A percentile compares a stretch with the other conserved stretches of the same genome.
These are phyloP conservation scores for Hydractinia echinata DNA, from an alignment of 30 jellyfish, hydroid and myxozoan species.

Conservation along the genomic window DNA sequence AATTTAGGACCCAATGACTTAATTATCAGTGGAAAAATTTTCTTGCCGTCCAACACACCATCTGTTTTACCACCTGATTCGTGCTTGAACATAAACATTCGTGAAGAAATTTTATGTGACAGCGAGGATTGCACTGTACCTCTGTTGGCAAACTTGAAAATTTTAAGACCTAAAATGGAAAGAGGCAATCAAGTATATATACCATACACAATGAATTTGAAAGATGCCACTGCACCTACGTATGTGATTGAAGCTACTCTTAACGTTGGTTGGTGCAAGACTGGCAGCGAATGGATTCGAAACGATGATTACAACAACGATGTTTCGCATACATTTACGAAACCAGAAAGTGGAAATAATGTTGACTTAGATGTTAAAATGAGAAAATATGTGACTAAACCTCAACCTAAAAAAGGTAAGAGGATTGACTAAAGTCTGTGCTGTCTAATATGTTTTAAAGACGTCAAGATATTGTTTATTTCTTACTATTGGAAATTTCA, in stretches of 20 bases:
- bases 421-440: too few relatives aligned
- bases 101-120: conserved; percentile 8
- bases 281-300: not conserved
- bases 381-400: too few relatives aligned
- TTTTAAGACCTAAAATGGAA: not conserved
- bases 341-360: not conserved
- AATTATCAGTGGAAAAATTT: not conserved
- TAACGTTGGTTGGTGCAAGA: not conserved
- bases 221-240: not conserved
- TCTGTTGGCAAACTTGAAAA: not conserved
- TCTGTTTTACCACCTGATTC: not conserved
- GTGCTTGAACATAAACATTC: not conserved
- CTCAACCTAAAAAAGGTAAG: too few relatives aligned
- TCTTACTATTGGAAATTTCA: too few relatives aligned
- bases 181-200: not conserved
- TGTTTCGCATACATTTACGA: not conserved
- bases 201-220: not conserved
- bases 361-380: too few relatives aligned
- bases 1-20: too few relatives aligned
- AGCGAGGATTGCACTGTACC: not conserved
- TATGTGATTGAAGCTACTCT: conserved; percentile 1
- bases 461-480: too few relatives aligned
- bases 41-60: not conserved
- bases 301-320: not conserved
- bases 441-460: too few relatives aligned